Evolutionary conservation across 2,888 invertebrate genomes (phyloP), one percentile per base, ranked within the genome.

Genomic region (Pseudoips prasinana): DNA sequence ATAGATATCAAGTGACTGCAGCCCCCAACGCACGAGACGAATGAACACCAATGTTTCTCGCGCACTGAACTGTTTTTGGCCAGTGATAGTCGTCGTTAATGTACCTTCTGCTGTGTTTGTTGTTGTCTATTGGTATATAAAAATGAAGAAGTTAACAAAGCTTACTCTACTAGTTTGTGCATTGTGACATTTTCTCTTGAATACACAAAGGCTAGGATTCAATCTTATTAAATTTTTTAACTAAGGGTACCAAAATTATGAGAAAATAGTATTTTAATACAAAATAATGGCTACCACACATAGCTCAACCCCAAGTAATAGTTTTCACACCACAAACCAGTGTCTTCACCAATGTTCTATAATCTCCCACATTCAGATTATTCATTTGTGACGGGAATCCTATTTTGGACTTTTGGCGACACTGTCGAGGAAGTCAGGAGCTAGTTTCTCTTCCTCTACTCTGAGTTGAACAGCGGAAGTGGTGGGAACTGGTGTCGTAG

Each of bases 241-340:
- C n/a, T n/a, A n/a, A n/a, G n/a, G n/a, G n/a, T n/a, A n/a, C n/a
- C n/a, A n/a, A n/a, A n/a, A n/a, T n/a, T n/a, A n/a, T n/a, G n/a
- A n/a, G n/a, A n/a, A n/a, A n/a, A n/a, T n/a, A n/a, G n/a, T n/a
- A n/a, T n/a, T n/a, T n/a, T n/a, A n/a, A n/a, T n/a, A n/a, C n/a
- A n/a, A n/a, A n/a, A n/a, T n/a, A n/a, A n/a, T n/a, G n/a, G n/a
- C n/a, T n/a, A n/a, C n/a, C n/a, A 63, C 95, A 96, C 25, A 95
- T 94, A 0, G 96, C 94, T 64, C 96, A 96, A 0, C 97, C 97
- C 96, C 97, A 98, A 0, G 98, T 97, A 22, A 98, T 98, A 0
- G 98, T 98, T 76, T 98, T 98, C 0, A 98, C 98, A 0, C 98
- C 98, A 62, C 97, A 98, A 0, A 98, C 97, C 18, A 99, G 86